phyloP scores from a whole-genome alignment of 2,113 vertebrate genomes.

The Hoplias malabaricus region DNA sequence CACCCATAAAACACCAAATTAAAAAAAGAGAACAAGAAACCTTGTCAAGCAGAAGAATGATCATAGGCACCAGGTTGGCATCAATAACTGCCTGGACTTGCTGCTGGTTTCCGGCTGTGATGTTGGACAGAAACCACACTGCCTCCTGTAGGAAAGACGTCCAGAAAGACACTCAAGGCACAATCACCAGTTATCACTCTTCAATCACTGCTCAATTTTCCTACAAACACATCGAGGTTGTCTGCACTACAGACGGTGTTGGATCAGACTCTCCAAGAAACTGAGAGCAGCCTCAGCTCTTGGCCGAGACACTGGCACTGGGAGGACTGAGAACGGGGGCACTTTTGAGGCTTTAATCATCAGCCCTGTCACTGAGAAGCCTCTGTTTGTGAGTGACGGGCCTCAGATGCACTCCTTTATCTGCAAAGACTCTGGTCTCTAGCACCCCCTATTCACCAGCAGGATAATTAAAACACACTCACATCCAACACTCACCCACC shows the following conservation, averaged over 20 bases:
- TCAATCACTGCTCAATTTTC: not conserved
- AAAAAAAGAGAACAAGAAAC: no score
- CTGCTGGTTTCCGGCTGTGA: slow-evolving; percentile 98
- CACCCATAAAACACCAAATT: not conserved
- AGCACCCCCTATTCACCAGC: slow-evolving; percentile 78
- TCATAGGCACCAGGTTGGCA: slow-evolving; percentile 97
- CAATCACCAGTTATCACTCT: not conserved
- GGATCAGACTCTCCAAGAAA: slow-evolving; percentile 87
- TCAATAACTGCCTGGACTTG: slow-evolving; percentile 99
- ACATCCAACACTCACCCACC: not conserved
- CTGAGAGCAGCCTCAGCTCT: slow-evolving; percentile 58
- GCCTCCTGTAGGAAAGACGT: slow-evolving; percentile 84
- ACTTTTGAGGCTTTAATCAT: slow-evolving; percentile 85
- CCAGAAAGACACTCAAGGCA: no score
- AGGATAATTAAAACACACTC: slow-evolving; percentile 39
- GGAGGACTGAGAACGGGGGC: slow-evolving; percentile 73
- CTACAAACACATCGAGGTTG: not conserved
- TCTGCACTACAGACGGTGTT: slow-evolving; percentile 49
- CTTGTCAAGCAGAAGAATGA: slow-evolving; percentile 98
- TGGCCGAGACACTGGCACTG: slow-evolving; percentile 72
- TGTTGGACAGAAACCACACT: slow-evolving; percentile 99
- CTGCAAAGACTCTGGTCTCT: slow-evolving; percentile 76
- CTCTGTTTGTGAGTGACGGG: slow-evolving; percentile 69
- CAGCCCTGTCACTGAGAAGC: slow-evolving; percentile 69
- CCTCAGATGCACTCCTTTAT: slow-evolving; percentile 94